Evolutionary conservation across 1,140 invertebrate genomes (phyloP).

Genomic region (Cylas formicarius): DNA sequence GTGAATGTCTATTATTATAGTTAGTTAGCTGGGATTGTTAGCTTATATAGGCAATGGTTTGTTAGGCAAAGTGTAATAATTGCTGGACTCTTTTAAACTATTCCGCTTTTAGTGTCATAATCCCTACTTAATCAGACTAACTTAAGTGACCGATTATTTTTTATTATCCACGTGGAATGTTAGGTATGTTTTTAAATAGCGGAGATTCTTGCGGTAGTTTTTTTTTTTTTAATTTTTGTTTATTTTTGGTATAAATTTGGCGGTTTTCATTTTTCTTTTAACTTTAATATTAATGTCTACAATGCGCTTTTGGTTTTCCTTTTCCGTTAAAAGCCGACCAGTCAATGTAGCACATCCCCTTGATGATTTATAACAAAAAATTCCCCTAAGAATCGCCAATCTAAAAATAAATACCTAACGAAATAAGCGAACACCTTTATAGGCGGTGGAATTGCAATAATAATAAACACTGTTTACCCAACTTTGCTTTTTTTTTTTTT

Average conservation of each 20-base stretch:
- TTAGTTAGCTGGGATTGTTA: conserved; percentile 25
- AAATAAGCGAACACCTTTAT: background rate
- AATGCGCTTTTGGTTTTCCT: too few species aligned
- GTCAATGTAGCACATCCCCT: too few species aligned
- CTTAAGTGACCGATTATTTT: too few species aligned
- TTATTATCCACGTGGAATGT: too few species aligned
- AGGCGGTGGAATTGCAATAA: background rate
- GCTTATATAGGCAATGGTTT: conserved; percentile 18
- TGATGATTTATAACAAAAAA: too few species aligned
- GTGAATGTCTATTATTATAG: conserved; percentile 22
- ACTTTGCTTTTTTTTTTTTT: conserved; percentile 3
- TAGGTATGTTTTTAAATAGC: too few species aligned
- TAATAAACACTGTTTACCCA: background rate
- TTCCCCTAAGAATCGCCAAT: too few species aligned
- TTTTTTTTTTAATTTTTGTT: conserved; percentile 13
- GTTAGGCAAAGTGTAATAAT: conserved; percentile 22
- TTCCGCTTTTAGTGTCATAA: conserved; percentile 26
- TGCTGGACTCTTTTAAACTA: conserved; percentile 16
- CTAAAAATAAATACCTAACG: too few species aligned
- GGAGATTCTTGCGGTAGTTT: conserved; percentile 1
- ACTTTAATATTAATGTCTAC: conserved; percentile 3
- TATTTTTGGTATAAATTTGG: conserved; percentile 11
- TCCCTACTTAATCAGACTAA: conserved; percentile 18
- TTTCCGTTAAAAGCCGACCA: too few species aligned
- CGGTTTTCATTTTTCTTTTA: conserved; percentile 9